A percentile compares a stretch with the other conserved stretches of the same genome.
Evolutionary conservation across 2,888 invertebrate genomes (phyloP).

Genomic region (Acleris emargana): DNA sequence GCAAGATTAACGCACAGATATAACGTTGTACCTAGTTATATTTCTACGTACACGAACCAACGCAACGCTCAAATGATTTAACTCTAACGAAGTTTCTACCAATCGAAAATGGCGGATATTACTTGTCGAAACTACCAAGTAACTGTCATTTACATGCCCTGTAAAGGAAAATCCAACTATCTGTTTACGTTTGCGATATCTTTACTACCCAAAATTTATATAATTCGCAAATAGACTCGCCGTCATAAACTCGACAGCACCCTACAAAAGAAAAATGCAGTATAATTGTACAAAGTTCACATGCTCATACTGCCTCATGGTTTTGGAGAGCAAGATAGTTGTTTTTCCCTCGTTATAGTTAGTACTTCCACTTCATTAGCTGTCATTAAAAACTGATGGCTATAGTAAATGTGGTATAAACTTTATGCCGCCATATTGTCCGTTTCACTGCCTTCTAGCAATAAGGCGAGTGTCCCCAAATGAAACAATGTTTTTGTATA

Average conservation of each 20-base stretch:
- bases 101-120: too few species aligned
- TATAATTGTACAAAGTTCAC: too few species aligned
- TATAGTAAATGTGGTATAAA: conserved; percentile 5
- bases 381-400: conserved; percentile 31
- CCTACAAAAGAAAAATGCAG: too few species aligned
- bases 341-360: conserved; percentile 3
- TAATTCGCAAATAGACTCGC: conserved; percentile 1
- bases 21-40: too few species aligned
- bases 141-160: too few species aligned
- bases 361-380: conserved; percentile 13
- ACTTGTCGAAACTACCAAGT: too few species aligned
- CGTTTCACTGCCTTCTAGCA: background rate
- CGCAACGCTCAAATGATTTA: too few species aligned
- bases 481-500: too few species aligned
- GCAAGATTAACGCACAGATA: too few species aligned
- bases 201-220: background rate
- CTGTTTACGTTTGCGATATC: background rate
- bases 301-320: too few species aligned
- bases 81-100: too few species aligned
- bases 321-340: background rate
- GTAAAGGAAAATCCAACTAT: background rate
- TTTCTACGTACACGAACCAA: too few species aligned
- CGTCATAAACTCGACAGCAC: conserved; percentile 10
- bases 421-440: conserved; percentile 18
- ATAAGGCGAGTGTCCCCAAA: background rate